phyloP scores from a whole-genome alignment of 1,140 invertebrate species.

The Rhyacophila brunnea region DNA sequence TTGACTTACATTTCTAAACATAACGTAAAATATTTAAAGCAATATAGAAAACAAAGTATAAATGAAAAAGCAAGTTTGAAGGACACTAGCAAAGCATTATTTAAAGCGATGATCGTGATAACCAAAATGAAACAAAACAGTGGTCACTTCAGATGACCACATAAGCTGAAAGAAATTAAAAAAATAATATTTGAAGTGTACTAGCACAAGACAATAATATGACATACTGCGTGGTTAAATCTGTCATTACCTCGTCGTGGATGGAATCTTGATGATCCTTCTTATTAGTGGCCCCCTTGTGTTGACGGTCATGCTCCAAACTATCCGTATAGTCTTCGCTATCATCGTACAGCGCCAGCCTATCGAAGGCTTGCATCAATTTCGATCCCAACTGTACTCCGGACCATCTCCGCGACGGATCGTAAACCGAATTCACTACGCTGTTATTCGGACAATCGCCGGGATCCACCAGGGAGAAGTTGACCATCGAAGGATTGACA shows the following conservation, averaged over 20 bases:
- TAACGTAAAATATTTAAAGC: too few species aligned
- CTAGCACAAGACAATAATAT: background rate
- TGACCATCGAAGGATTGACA: constrained; percentile 57
- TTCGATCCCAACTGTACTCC: constrained; percentile 68
- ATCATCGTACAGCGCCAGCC: constrained; percentile 65
- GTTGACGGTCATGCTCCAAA: constrained; percentile 59
- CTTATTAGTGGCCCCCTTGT: constrained; percentile 26
- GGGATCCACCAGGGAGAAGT: constrained; percentile 25
- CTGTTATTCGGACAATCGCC: constrained; percentile 49
- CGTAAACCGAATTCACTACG: constrained; percentile 57
- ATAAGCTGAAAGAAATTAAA: background rate
- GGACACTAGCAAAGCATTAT: too few species aligned
- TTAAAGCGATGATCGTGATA: background rate
- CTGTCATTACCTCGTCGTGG: constrained; percentile 28
- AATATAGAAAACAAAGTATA: too few species aligned
- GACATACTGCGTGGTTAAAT: background rate
- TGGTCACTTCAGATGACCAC: too few species aligned
- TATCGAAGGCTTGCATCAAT: constrained; percentile 69
- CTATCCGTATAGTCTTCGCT: constrained; percentile 75
- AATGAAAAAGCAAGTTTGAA: too few species aligned
- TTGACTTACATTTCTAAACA: too few species aligned
- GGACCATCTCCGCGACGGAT: constrained; percentile 70
- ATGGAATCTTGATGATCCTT: constrained; percentile 24
- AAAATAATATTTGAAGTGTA: background rate
- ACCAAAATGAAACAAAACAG: background rate